Evolutionary conservation across 2,797 vertebrate species (phyloP).

Genomic region (Pipistrellus pygmaeus): DNA sequence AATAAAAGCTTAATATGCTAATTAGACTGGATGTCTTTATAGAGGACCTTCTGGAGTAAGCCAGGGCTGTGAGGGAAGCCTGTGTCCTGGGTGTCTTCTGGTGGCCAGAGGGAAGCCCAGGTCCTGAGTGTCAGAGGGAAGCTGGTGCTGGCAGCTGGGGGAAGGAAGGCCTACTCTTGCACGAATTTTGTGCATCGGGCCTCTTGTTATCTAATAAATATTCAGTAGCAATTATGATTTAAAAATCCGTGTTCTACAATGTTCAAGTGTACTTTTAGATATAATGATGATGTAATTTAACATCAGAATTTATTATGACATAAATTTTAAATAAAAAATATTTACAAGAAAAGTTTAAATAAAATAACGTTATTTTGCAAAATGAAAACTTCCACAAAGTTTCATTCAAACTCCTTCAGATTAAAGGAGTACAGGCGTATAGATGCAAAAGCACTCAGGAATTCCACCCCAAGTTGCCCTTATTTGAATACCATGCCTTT

Average conservation of each 20-base stretch:
- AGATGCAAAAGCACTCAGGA: background rate
- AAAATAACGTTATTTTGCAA: slow-evolving; percentile 38
- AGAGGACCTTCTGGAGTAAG: too few species aligned
- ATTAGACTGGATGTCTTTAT: too few species aligned
- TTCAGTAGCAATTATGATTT: background rate
- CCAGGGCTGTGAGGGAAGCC: too few species aligned
- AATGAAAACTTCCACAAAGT: slow-evolving; percentile 28
- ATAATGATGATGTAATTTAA: background rate
- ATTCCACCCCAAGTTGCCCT: slow-evolving; percentile 20
- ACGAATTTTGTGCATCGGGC: too few species aligned
- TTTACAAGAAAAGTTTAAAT: slow-evolving; percentile 29
- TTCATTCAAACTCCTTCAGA: slow-evolving; percentile 39
- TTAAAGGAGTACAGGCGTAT: background rate
- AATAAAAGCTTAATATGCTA: too few species aligned
- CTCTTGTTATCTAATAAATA: background rate
- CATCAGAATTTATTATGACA: slow-evolving; percentile 40
- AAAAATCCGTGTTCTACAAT: slow-evolving; percentile 4
- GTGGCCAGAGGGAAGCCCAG: too few species aligned
- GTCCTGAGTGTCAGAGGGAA: too few species aligned
- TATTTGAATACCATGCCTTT: background rate
- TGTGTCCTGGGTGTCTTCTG: too few species aligned
- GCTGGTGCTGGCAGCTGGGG: too few species aligned
- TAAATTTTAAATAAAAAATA: slow-evolving; percentile 34
- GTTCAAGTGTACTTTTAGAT: slow-evolving; percentile 10
- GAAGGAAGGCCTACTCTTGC: too few species aligned